Conservation (phyloP, 2,797 vertebrate genomes). For the Parauchenoglanis punctatus region DNA sequence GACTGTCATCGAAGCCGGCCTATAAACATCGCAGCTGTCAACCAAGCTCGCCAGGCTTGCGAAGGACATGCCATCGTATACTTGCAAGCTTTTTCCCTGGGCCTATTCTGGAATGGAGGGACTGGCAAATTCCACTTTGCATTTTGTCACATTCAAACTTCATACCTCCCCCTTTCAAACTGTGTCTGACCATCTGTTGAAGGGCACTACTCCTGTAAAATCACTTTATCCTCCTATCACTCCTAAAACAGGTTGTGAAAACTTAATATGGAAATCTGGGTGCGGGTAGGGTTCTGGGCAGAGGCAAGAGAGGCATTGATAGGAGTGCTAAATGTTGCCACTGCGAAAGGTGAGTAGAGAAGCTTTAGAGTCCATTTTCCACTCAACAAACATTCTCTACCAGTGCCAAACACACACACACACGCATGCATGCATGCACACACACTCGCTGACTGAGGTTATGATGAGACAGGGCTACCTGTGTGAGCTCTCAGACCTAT, state of each 20-base stretch:
- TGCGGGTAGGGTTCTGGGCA: slow-evolving; percentile 43
- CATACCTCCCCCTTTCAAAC: slow-evolving; percentile 57
- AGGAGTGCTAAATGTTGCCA: slow-evolving; percentile 79
- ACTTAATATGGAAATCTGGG: slow-evolving; percentile 69
- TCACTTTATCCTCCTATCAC: slow-evolving; percentile 71
- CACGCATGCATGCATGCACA: slow-evolving; percentile 27
- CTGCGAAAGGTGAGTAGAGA: slow-evolving; percentile 79
- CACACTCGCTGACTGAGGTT: slow-evolving; percentile 54
- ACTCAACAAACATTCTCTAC: slow-evolving; percentile 72
- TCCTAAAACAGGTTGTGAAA: slow-evolving; percentile 71
- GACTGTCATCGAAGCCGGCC: slow-evolving; percentile 86
- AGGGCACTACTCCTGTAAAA: slow-evolving; percentile 79
- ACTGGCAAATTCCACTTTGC: slow-evolving; percentile 81
- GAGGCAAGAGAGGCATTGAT: slow-evolving; percentile 36
- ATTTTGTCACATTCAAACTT: slow-evolving; percentile 84
- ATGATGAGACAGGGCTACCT: slow-evolving; percentile 62
- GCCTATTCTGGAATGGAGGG: slow-evolving; percentile 81
- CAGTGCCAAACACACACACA: slow-evolving; percentile 42
- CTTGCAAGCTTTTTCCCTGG: slow-evolving; percentile 78
- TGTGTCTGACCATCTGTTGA: slow-evolving; percentile 80
- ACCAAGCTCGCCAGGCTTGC: slow-evolving; percentile 73
- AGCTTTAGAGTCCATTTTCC: slow-evolving; percentile 78
- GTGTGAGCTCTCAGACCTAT: slow-evolving; percentile 61
- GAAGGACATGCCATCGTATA: slow-evolving; percentile 84
- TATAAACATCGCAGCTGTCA: slow-evolving; percentile 96